phyloP scores from a whole-genome alignment of 2,113 vertebrate genomes.

The Piliocolobus tephrosceles region DNA sequence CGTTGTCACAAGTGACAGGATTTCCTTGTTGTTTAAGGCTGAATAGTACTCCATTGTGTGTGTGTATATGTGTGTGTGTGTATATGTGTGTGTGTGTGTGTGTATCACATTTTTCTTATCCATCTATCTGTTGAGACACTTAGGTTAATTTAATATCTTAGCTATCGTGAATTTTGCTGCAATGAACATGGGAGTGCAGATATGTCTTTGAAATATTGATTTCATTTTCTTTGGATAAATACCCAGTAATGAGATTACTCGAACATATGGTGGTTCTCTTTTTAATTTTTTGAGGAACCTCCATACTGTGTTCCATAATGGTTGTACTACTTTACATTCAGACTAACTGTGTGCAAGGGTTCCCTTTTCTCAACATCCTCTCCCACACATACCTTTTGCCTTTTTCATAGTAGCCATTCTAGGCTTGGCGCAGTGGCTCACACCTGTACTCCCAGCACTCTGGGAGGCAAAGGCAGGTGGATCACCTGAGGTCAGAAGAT shows the following conservation, averaged over 20 bases:
- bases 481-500: too few species aligned
- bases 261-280: not conserved
- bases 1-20: not conserved
- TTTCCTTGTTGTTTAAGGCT: not conserved
- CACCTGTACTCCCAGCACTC: too few species aligned
- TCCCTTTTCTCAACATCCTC: not conserved
- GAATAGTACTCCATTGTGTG: not conserved
- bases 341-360: not conserved
- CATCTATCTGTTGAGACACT: not conserved
- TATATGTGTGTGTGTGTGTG: too few species aligned
- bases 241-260: not conserved
- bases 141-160: not conserved
- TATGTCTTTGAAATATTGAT: not conserved
- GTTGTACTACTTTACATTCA: not conserved
- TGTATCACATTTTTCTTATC: not conserved
- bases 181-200: not conserved
- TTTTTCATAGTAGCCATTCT: not conserved
- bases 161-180: not conserved
- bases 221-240: not conserved
- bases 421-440: rapidly evolving
- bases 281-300: not conserved
- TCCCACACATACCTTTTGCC: too few species aligned
- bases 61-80: too few species aligned
- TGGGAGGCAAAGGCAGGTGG: too few species aligned
- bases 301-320: not conserved